phyloP scores from a whole-genome alignment of 23 tunicate species.

The Ascidia mentula region DNA sequence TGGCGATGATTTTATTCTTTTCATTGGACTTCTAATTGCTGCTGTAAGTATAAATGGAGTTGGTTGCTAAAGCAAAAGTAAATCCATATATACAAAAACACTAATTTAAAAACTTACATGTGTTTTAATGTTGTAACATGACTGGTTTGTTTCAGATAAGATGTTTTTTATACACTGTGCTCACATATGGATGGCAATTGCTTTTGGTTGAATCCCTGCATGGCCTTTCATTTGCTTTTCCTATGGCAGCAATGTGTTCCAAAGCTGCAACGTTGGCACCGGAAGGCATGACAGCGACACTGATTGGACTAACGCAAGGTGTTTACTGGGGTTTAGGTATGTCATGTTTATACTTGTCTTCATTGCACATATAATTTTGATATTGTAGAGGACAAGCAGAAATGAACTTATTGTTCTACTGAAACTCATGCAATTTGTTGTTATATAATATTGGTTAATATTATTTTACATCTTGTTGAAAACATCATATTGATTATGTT shows the following conservation, averaged over 20 bases:
- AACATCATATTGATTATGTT: too few species aligned
- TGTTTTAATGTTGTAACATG: neutral
- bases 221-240: slow-evolving; percentile 82
- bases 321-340: slow-evolving; percentile 90
- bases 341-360: neutral
- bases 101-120: neutral
- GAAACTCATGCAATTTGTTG: too few species aligned
- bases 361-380: neutral
- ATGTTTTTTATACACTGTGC: slow-evolving; percentile 56
- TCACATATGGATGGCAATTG: slow-evolving; percentile 77
- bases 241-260: slow-evolving; percentile 91
- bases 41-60: slow-evolving; percentile 48
- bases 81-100: neutral
- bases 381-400: neutral
- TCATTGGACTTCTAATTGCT: slow-evolving; percentile 40
- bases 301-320: slow-evolving; percentile 80
- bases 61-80: neutral
- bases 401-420: neutral
- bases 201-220: slow-evolving; percentile 63
- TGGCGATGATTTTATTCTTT: slow-evolving; percentile 26
- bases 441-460: too few species aligned
- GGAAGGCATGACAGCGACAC: slow-evolving; percentile 67
- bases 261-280: slow-evolving; percentile 66
- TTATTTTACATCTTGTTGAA: too few species aligned
- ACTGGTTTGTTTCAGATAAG: slow-evolving; percentile 33